Evolutionary conservation across 2,797 vertebrate genomes (phyloP).

Genomic region (Bucorvus abyssinicus): DNA sequence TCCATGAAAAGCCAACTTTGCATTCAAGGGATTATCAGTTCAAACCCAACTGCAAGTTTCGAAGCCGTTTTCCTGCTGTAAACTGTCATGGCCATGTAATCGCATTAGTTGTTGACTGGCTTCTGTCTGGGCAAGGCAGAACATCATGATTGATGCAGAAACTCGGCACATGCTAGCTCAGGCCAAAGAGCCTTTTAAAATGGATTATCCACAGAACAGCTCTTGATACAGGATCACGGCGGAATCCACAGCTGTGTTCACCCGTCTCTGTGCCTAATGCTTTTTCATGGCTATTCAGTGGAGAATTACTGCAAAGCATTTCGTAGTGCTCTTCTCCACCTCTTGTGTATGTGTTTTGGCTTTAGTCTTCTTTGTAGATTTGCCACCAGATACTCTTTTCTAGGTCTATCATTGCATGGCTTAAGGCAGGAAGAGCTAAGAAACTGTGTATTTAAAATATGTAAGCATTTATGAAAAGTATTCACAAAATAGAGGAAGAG

Average conservation of each 20-base stretch:
- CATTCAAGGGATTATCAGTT: slow-evolving; percentile 38
- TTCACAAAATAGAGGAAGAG: background rate
- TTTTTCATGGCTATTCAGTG: slow-evolving; percentile 37
- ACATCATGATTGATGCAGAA: slow-evolving; percentile 38
- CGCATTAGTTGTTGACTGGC: slow-evolving; percentile 19
- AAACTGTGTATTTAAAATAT: background rate
- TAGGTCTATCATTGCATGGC: background rate
- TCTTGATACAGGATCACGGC: slow-evolving; percentile 23
- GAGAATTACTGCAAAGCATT: slow-evolving; percentile 11
- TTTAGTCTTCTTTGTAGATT: background rate
- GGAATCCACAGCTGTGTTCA: background rate
- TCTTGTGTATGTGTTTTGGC: background rate
- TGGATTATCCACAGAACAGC: slow-evolving; percentile 51
- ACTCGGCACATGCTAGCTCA: slow-evolving; percentile 13
- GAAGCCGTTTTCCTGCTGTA: slow-evolving; percentile 58
- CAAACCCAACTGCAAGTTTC: slow-evolving; percentile 61
- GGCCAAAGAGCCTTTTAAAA: slow-evolving; percentile 45
- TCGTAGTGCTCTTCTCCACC: background rate
- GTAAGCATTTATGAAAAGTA: background rate
- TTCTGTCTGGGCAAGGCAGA: slow-evolving; percentile 41
- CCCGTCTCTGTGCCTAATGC: slow-evolving; percentile 34
- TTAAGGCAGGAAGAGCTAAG: background rate
- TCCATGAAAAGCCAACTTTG: slow-evolving; percentile 21
- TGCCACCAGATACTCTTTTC: background rate
- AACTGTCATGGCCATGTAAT: slow-evolving; percentile 51